phyloP scores from a whole-genome alignment of 2,888 invertebrate genomes.

The Eristalinus aeneus region DNA sequence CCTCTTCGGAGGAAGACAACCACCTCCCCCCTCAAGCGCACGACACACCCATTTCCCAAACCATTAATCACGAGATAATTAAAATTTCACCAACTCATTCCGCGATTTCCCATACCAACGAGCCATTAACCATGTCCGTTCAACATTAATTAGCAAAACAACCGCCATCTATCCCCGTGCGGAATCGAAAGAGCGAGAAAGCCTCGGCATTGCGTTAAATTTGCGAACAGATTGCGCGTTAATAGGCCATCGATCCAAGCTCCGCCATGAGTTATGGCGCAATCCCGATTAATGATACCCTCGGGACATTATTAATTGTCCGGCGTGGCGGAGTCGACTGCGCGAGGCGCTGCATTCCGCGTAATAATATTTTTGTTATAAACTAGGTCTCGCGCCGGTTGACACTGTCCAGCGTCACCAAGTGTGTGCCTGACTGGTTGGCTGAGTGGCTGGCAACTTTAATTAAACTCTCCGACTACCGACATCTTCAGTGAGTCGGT shows the following conservation, averaged over 20 bases:
- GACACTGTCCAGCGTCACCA: conserved; percentile 59
- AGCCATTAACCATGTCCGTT: conserved; percentile 64
- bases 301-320: conserved; percentile 66
- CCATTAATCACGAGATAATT: conserved; percentile 63
- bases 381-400: conserved; percentile 67
- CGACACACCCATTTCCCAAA: conserved; percentile 36
- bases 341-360: conserved; percentile 52
- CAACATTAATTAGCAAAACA: conserved; percentile 68
- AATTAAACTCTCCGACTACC: conserved; percentile 61
- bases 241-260: conserved; percentile 66
- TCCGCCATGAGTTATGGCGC: conserved; percentile 61
- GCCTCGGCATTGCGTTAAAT: conserved; percentile 44
- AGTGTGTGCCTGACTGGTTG: conserved; percentile 29
- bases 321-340: conserved; percentile 38
- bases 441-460: conserved; percentile 61
- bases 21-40: neutral
- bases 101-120: conserved; percentile 36
- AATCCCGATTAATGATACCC: conserved; percentile 69
- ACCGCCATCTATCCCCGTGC: conserved; percentile 59
- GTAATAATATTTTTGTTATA: conserved; percentile 64
- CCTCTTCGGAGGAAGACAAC: neutral
- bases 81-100: conserved; percentile 65
- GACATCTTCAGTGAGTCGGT: conserved; percentile 60
- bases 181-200: conserved; percentile 7
- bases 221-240: conserved; percentile 55